Base-by-base conservation (phyloP, 1,140 invertebrate species). In the Globodera ellingtonae region DNA sequence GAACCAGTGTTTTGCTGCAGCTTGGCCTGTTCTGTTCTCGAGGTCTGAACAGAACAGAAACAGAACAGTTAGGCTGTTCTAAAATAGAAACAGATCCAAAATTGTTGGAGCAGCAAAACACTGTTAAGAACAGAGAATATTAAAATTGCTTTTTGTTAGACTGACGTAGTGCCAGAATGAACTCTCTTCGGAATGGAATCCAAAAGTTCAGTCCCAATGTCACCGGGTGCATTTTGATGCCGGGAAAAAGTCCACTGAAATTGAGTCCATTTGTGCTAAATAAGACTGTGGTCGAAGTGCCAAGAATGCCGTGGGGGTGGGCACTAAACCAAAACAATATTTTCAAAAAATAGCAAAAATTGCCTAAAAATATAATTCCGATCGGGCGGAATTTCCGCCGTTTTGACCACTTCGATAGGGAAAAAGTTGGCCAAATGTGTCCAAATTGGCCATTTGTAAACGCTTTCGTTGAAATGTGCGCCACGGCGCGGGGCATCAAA, bases 111-210 rank as follows among this genome's bases (percentile, higher is more conserved):
- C n/a, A n/a, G n/a, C n/a, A n/a, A n/a, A n/a, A n/a, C n/a, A n/a
- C n/a, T n/a, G n/a, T n/a, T n/a, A 24, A 24, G 24, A 24, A 24
- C 24, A 24, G 24, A 24, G 24, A 24, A 24, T 1, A 24, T 24
- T 24, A 24, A 24, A 24, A 24, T 24, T 24, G 24, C 24, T 24
- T 24, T 66, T 21, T 9, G 47, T 59, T 66, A 35, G 50, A 46
- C 56, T 35, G 21, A 71, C 81, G 75, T 79, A 72, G 18, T 15
- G 66, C 66, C 66, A 92, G 88, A 50, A 92, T 86, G 79, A 91
- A 91, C 84, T 97, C 95, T 74, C 95, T 90, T 77, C 94, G 93
- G 46, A 97, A 91, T 0, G 95, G 95, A 78, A 94, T 92, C 21
- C 90, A 89, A 90, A 96, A 97, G 87, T 96, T 94, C 56, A 93